Base-by-base conservation (phyloP, 2,113 vertebrate species). In the Lutjanus erythropterus region DNA sequence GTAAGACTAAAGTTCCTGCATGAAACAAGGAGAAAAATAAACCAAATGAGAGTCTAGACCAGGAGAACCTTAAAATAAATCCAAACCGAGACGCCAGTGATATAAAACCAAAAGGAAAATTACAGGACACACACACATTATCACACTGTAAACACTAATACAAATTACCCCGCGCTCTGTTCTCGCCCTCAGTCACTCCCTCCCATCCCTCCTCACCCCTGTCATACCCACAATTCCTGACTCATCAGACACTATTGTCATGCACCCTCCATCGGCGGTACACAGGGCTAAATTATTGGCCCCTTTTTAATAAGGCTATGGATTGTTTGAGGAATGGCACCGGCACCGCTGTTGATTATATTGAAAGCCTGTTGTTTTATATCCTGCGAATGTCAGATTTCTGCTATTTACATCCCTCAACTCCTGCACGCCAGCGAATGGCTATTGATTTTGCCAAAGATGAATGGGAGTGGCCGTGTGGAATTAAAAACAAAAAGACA, bases 271-370 rank as follows among this genome's bases (percentile, higher is more conserved):
- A 61, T 55, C 53, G 11, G 69, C 69, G 2, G 55, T 37, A 27
- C 71, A 56, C 14, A 0, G 59, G 70, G 74, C 81, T 89, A 93
- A 92, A 89, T 93, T 89, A 94, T 89, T 78, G 88, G 80, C 75
- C 86, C 41, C 56, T 86, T 91, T 93, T 90, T 94, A 93, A 94
- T 94, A 93, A 92, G 92, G 75, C 86, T 94, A 93, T 94, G 91
- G 92, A 94, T 94, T 83, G 88, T 85, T 78, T 91, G 88, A 91
- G 71, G 79, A 82, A 84, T 85, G 79, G 78, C 78, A 41, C 74
- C 62, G 9, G 78, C 76, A 12, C 65, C 5, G 62, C 85, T 67
- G 90, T 91, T 94, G 91, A 94, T 94, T 93, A 90, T 93, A 93
- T 93, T 73, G 89, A 92, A 84, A 86, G 89, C 80, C 82, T 49